Conservation (phyloP, 2,113 vertebrate species). For the Zosterops borbonicus region DNA sequence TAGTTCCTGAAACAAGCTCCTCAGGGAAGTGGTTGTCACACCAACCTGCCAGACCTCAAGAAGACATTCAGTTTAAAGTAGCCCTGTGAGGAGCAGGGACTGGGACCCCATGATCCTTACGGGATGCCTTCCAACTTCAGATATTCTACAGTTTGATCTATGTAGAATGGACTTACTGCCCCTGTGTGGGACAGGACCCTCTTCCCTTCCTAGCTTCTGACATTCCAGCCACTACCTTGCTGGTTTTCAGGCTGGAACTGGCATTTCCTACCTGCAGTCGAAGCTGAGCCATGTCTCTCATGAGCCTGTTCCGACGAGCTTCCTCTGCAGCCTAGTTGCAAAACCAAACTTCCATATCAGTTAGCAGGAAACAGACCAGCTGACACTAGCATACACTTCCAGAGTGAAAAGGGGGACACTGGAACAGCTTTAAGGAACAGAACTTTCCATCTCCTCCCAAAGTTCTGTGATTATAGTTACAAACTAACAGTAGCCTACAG, state of each 20-base stretch:
- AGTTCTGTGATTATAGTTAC: neutral
- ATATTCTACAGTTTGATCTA: neutral
- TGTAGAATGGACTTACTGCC: neutral
- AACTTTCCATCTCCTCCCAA: neutral
- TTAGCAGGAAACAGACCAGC: neutral
- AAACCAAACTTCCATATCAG: neutral
- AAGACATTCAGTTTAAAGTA: neutral
- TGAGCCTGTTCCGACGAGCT: constrained; percentile 91
- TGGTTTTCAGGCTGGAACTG: neutral
- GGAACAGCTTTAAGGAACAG: neutral
- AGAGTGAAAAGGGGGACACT: neutral
- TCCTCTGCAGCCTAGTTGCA: constrained; percentile 89
- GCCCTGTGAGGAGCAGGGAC: neutral
- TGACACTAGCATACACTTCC: rapidly evolving
- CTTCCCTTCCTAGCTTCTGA: neutral
- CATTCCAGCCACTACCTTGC: neutral
- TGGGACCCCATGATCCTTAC: neutral
- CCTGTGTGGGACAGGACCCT: neutral
- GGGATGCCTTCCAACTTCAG: neutral
- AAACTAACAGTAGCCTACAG: rapidly evolving
- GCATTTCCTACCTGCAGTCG: constrained; percentile 84
- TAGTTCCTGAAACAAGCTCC: neutral
- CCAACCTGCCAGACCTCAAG: neutral
- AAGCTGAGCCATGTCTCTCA: constrained; percentile 98
- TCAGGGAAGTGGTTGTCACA: neutral